Base-by-base conservation (phyloP, 2,888 invertebrate genomes). In the Hemicrepidius hirtus region DNA sequence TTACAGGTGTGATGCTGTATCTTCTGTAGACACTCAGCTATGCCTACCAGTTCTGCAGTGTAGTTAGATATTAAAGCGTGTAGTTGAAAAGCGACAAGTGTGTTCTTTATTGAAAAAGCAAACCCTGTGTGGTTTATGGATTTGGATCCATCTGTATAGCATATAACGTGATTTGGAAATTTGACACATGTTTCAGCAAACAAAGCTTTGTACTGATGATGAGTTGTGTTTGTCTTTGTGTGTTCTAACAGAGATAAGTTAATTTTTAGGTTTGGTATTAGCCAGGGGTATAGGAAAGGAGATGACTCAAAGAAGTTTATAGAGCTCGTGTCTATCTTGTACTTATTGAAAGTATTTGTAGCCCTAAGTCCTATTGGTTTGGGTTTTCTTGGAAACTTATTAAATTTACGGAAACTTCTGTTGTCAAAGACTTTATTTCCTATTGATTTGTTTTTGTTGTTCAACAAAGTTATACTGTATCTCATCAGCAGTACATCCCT, bases 361-460 rank as follows among this genome's bases (percentile, higher is more conserved):
- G n/a, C n/a, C n/a, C n/a, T n/a, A n/a, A n/a, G n/a, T n/a, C n/a
- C n/a, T n/a, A n/a, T n/a, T n/a, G n/a, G n/a, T n/a, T n/a, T n/a
- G n/a, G n/a, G n/a, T n/a, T 40, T 40, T 40, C 40, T 40, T 40
- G 40, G 40, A 40, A 10, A 40, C 10, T 40, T 40, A 40, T 40
- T 40, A n/a, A 40, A 6, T 10, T 40, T 3, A 40, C 40, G 40
- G 10, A 40, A 40, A 40, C 10, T 40, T 40, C 3, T 13, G 13
- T 40, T 3, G 40, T 40, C 40, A 40, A 40, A 13, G 10, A 40
- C 10, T 40, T 6, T 40, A 10, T 13, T 40, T 40, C 40, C 10
- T 3, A 40, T 40, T 3, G 13, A 40, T 40, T 40, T 3, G 40
- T 40, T 40, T 40, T 40, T 40, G 40, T 40, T 40, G 10, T 10